These are phyloP conservation scores for Scelioninae gen. 1 DNA, from an alignment of 2,888 invertebrate genomes.

Conservation along the genomic window DNA sequence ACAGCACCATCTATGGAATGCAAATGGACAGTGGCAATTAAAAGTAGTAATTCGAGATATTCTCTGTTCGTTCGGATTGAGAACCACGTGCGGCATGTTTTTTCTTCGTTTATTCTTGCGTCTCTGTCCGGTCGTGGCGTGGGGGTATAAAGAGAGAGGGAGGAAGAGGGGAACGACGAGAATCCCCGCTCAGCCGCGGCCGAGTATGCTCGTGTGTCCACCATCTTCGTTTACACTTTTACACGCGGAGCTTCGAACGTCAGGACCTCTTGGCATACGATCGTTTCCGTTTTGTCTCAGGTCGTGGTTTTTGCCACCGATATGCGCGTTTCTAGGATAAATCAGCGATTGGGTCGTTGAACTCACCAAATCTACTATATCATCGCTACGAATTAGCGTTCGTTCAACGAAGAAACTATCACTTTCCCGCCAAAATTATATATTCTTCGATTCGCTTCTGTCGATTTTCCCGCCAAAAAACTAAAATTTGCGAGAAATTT, in stretches of 20 bases:
- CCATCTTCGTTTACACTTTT: slow-evolving; percentile 79
- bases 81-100: slow-evolving; percentile 75
- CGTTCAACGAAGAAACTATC: slow-evolving; percentile 24
- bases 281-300: slow-evolving; percentile 78
- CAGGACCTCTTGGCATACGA: slow-evolving; percentile 72
- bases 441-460: neutral
- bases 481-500: too few species aligned
- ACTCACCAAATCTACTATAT: slow-evolving; percentile 47
- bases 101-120: slow-evolving; percentile 72
- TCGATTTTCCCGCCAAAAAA: neutral
- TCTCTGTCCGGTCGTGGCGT: slow-evolving; percentile 59
- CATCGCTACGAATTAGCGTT: slow-evolving; percentile 53
- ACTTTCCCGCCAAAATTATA: slow-evolving; percentile 11
- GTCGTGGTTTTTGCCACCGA: slow-evolving; percentile 74
- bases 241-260: slow-evolving; percentile 72
- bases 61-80: slow-evolving; percentile 69
- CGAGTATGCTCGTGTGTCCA: slow-evolving; percentile 74
- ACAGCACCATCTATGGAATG: slow-evolving; percentile 26
- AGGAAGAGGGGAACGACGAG: slow-evolving; percentile 52
- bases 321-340: slow-evolving; percentile 65
- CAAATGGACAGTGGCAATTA: slow-evolving; percentile 8
- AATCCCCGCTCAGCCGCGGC: slow-evolving; percentile 69
- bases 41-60: slow-evolving; percentile 27
- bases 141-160: slow-evolving; percentile 57
- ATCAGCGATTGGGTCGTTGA: slow-evolving; percentile 57